A percentile compares a stretch with the other conserved stretches of the same genome.
phyloP scores from a whole-genome alignment of 2,888 invertebrate genomes.

The Augochlorella aurata region DNA sequence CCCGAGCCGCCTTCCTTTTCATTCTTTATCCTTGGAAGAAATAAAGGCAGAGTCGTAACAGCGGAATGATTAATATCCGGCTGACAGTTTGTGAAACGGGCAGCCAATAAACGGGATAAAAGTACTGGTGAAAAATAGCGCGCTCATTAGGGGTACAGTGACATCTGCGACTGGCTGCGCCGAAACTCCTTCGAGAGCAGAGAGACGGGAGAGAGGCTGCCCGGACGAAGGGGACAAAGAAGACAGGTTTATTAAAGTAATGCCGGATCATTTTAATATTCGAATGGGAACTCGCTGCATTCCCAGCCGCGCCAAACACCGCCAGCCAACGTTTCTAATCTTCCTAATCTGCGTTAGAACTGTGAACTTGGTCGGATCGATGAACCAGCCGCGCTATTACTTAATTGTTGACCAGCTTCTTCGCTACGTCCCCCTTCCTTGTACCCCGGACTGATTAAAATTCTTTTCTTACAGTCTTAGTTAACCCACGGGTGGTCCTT shows the following conservation, averaged over 20 bases:
- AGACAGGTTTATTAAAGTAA: conserved; percentile 80
- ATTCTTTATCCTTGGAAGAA: conserved; percentile 78
- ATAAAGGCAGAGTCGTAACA: conserved; percentile 79
- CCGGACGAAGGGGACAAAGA: conserved; percentile 45
- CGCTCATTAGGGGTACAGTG: conserved; percentile 82
- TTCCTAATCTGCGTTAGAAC: neutral
- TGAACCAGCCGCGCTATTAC: neutral
- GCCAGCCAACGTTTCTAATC: conserved; percentile 12
- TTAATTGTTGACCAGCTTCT: neutral
- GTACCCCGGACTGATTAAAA: neutral
- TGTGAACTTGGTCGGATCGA: neutral
- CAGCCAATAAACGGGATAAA: conserved; percentile 82
- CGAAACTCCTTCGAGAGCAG: conserved; percentile 52
- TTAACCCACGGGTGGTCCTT: neutral
- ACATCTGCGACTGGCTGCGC: conserved; percentile 79
- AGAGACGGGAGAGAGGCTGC: conserved; percentile 38
- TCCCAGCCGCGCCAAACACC: conserved; percentile 73
- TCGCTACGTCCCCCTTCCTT: neutral
- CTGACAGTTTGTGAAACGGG: conserved; percentile 81
- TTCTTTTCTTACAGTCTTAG: neutral
- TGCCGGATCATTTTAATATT: conserved; percentile 81
- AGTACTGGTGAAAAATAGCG: conserved; percentile 82
- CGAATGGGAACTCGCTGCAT: conserved; percentile 74
- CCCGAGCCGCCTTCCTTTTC: conserved; percentile 45
- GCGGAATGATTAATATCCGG: conserved; percentile 81